Evolutionary conservation across 1,140 invertebrate genomes (phyloP), one percentile per base, ranked within the genome.

Genomic region (Eueides isabella): DNA sequence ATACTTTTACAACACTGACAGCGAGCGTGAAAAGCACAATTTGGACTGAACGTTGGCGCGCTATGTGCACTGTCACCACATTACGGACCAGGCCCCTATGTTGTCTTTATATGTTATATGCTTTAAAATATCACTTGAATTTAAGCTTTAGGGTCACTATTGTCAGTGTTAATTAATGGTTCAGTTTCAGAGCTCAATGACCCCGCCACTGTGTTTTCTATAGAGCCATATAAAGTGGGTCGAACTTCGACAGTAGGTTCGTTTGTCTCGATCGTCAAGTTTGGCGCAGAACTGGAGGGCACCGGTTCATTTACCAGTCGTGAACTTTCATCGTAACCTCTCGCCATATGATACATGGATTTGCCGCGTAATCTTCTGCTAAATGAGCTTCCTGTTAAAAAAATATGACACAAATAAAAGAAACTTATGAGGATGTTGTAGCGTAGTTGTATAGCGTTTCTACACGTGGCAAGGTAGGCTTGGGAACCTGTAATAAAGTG

Each of bases 281-380:
- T 89, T 0, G 90, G 90, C 1, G 87, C 88, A 0, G 92, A 94
- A 67, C 85, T 93, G 0, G 90, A 91, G 5, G 90, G 80, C 0
- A 76, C 80, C 2, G 84, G 79, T 23, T 93, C 91, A 16, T 73
- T 83, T 26, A 94, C 84, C n/a, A 94, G 77, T 73, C 92, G 85
- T 0, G 93, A 89, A 72, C 87, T 94, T 75, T 95, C 94, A 74
- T 93, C 95, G 71, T 90, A 94, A 0, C 96, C 95, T 80, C 95
- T 94, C 2, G 96, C 87, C 82, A 96, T 95, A 61, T 95, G 95
- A 88, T 97, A 97, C 83, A 95, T 95, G 67, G 94, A 95, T 70
- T 96, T 95, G 44, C 96, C 96, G 71, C 96, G 94, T 74, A 97
- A 95, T 71, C 96, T 93, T 66, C 96, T 94, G 84, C 96, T 97